Evolutionary conservation across 2,888 invertebrate species (phyloP).

Genomic region (Raillietiella orientalis): DNA sequence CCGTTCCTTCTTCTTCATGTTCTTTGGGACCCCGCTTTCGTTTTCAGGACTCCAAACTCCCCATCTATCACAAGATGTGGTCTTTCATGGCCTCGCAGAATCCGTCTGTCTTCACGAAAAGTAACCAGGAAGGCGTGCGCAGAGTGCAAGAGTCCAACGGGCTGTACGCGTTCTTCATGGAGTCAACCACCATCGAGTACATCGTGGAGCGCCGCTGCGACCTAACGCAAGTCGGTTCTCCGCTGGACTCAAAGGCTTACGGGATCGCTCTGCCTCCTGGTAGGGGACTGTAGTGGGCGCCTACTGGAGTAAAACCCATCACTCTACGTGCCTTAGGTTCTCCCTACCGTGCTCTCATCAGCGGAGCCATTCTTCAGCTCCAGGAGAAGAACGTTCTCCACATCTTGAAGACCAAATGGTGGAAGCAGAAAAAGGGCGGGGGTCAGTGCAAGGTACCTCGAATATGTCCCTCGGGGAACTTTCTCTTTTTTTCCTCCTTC

Average conservation of each 20-base stretch:
- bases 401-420: constrained; percentile 17
- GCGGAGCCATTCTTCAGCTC: constrained; percentile 15
- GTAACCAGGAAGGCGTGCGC: constrained; percentile 28
- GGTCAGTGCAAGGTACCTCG: constrained; percentile 6
- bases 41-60: constrained; percentile 36
- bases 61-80: constrained; percentile 45
- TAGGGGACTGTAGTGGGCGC: no score
- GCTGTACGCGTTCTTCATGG: constrained; percentile 19
- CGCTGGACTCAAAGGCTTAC: constrained; percentile 9
- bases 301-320: no score
- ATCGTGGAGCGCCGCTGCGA: constrained; percentile 5
- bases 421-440: constrained; percentile 12
- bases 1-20: background rate
- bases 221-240: constrained; percentile 7
- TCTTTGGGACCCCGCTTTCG: background rate
- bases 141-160: constrained; percentile 14
- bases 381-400: constrained; percentile 17
- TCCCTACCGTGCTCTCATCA: constrained; percentile 12
- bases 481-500: no score
- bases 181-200: constrained; percentile 17
- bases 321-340: constrained; percentile 8
- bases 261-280: constrained; percentile 8
- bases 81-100: constrained; percentile 35
- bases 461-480: no score
- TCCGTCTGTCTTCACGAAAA: constrained; percentile 9